phyloP scores from a whole-genome alignment of 2,888 invertebrate genomes.

The Athetis lepigone region DNA sequence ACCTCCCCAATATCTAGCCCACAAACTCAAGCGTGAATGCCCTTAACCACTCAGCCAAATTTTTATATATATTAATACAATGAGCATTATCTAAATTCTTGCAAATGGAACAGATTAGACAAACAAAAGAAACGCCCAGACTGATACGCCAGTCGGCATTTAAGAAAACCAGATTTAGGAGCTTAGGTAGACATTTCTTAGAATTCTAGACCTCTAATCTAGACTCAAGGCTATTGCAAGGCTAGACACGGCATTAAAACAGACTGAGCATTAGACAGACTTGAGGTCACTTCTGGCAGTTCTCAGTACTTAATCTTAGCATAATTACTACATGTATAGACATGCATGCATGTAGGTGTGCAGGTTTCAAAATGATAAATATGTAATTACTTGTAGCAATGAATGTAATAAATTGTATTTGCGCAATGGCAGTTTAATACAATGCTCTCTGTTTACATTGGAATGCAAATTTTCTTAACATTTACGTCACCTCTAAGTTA shows the following conservation, averaged over 20 bases:
- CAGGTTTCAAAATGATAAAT: conserved; percentile 20
- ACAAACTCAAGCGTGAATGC: no score
- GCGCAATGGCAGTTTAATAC: conserved; percentile 16
- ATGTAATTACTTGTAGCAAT: conserved; percentile 31
- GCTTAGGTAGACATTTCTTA: conserved; percentile 67
- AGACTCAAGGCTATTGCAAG: conserved; percentile 60
- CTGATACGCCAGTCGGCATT: conserved; percentile 50
- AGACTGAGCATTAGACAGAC: conserved; percentile 41
- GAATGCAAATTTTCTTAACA: conserved; percentile 21
- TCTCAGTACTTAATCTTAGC: conserved; percentile 30
- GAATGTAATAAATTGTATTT: conserved; percentile 30
- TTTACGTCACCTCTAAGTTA: conserved; percentile 11
- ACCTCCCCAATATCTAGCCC: no score
- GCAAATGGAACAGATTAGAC: conserved; percentile 20
- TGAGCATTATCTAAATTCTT: conserved; percentile 25
- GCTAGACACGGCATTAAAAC: conserved; percentile 46
- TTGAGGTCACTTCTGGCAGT: conserved; percentile 30
- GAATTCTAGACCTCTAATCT: conserved; percentile 67
- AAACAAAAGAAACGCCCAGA: conserved; percentile 49
- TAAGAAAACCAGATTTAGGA: conserved; percentile 58
- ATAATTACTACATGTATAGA: conserved; percentile 38
- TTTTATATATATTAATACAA: not conserved
- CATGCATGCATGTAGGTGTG: conserved; percentile 17
- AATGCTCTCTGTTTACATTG: conserved; percentile 24
- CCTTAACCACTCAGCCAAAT: no score